Evolutionary conservation across 2,797 vertebrate genomes (phyloP), one percentile per base, ranked within the genome.

Genomic region (Rhinatrema bivittatum): DNA sequence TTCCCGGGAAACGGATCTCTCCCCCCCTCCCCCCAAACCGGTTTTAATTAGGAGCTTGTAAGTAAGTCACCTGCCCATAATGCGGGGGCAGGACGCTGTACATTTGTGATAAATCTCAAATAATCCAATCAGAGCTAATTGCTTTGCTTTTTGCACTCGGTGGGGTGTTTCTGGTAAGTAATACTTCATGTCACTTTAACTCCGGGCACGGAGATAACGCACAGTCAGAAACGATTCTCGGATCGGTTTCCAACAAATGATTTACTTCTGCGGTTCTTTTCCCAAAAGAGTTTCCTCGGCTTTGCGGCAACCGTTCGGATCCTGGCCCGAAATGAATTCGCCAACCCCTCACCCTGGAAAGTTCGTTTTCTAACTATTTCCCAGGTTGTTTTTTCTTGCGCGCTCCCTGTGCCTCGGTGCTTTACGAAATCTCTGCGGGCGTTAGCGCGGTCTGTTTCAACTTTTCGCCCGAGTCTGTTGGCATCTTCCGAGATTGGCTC

Each of bases 71-170:
- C 39, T 26, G 19, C 39, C 27, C 18, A 9, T 26, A 26, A 27
- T 22, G 20, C 13, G 19, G 24, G 10, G 17, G 14, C 21, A 8
- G 37, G 37, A 36, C 37, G 18, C 36, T 15, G 25, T 20, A 16
- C 31, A 33, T 20, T 36, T 30, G 22, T 24, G 19, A 38, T 37
- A 42, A 32, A 46, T 46, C 33, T 31, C 13, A 12, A 16, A 38
- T 48, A 48, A 48, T 48, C 37, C 25, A 48, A 35, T 48, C 26
- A 38, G 30, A 24, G 23, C 36, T 39, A 46, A 46, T 39, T 46
- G 36, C 19, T 11, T 46, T 29, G 30, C 31, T 39, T 39, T 46
- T 32, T 22, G 27, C 38, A 46, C 34, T 39, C 18, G 33, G 44
- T 15, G 29, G 36, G 23, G 38, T 29, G 34, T 34, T 33, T 39